Base-by-base conservation (phyloP, 1,140 invertebrate species). In the Metopolophium dirhodum region DNA sequence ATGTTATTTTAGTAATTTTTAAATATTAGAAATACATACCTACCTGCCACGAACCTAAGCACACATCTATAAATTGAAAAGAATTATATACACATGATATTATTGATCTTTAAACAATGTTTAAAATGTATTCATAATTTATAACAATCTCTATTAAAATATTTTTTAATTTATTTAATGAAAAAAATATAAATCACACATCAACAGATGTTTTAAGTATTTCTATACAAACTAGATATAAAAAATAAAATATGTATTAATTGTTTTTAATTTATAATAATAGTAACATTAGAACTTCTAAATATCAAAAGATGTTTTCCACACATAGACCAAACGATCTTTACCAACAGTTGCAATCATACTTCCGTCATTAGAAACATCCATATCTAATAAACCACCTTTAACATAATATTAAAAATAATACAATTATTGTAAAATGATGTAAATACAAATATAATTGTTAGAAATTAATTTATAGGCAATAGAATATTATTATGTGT, bases 301-400 rank as follows among this genome's bases (percentile, higher is more conserved):
- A 51, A 22, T 49, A 87, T 87, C 47, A 49, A 30, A 89, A 37
- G 35, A 89, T 77, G 41, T 91, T 91, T 91, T 91, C 90, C 90
- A 91, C 4, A 91, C 41, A 41, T 83, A 11, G 9, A 91, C 47
- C 9, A 51, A 49, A 91, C 30, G n/a, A 51, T 91, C 90, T 35
- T 82, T 26, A 49, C 90, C 68, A 35, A 47, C 47, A 30, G 90
- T 91, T 14, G 90, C 61, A 9, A 91, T 37, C 30, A 91, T 51
- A 49, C 14, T 91, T 26, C 90, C 90, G 30, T 91, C 90, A 82
- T 91, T 47, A n/a, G 68, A 91, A 54, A 91, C 90, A 51, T 91
- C 90, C 4, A 91, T 83, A 23, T 47, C 14, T n/a, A 83, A 77
- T 22, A 91, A 47, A 37, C 9, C 68, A 35, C 77, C 90, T 91